Evolutionary conservation across 92 coral and sea anemone genomes (phyloP), one percentile per base, ranked within the genome.

Genomic region (Palythoa caribaeorum): DNA sequence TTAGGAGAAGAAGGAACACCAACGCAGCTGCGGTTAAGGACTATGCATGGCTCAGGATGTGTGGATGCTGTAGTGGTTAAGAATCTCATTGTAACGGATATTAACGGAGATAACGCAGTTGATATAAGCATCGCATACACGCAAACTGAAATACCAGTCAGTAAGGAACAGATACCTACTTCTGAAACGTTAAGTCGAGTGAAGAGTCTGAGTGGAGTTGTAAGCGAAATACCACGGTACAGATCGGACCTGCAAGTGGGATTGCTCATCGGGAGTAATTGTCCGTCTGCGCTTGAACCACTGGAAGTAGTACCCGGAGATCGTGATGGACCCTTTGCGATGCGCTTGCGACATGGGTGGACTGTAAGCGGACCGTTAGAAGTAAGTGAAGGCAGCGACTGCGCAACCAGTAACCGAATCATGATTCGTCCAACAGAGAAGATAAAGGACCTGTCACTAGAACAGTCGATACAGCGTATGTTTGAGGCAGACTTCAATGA

Each of bases 261-360:
- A 4, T 51, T 92, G 72, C 71, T 94, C 17, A 87, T 89, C 15
- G 92, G 96, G 10, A 89, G 92, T 71, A 90, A 92, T 70, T 92
- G 93, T 62, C 93, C 93, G 38, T 73, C 88, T 15, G 94, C 93
- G 11, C 84, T 91, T 48, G 91, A 89, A 65, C 94, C 96, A 37
- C 86, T 91, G 52, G 90, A 91, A 74, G 93, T 92, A 44, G 80
- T 92, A 17, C 93, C 94, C n/a, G 88, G 92, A 38, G 77, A 62
- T 17, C 78, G 85, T 9, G 83, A 71, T 19, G 95, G 95, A 10
- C 95, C 95, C n/a, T 90, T 62, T 71, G 95, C 95, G 38, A 78
- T 90, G 87, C 89, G 89, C 39, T 53, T 90, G 79, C 76, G 74
- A 35, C 92, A 89, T 14, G 87, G 94, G 8, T 92, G 94, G 91